Evolutionary conservation across 1,140 invertebrate species (phyloP), one percentile per base, ranked within the genome.

Genomic region (Octopus bimaculoides): DNA sequence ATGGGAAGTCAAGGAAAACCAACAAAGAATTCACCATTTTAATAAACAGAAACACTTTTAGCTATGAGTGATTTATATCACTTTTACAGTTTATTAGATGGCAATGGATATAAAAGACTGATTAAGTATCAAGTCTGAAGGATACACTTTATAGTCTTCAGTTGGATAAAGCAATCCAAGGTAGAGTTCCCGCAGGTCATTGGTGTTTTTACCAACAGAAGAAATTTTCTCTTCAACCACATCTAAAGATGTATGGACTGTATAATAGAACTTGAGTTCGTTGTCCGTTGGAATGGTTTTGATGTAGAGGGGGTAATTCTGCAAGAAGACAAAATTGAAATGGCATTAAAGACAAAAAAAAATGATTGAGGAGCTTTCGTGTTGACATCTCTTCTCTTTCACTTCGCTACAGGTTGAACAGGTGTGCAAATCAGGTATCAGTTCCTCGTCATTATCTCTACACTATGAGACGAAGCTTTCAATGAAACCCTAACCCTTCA

Each of bases 91-190:
- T 41, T 41, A 41, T 41, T 0, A 41, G 26, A 41, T 41, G 26
- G 26, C 26, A 41, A 41, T 41, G 26, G 26, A n/a, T n/a, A n/a
- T n/a, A n/a, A n/a, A n/a, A n/a, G n/a, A n/a, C n/a, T n/a, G n/a
- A n/a, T n/a, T n/a, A n/a, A n/a, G n/a, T n/a, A n/a, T n/a, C n/a
- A n/a, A n/a, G n/a, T n/a, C n/a, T n/a, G n/a, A n/a, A n/a, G 90
- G 90, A 91, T 94, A 98, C 96, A 98, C 96, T 94, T 97, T 98
- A 90, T 97, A 96, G 83, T 96, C 96, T 92, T 98, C 97, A n/a
- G 96, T 96, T 4, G 96, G 95, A 91, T 97, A 97, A 3, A 99
- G 91, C 77, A 96, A 91, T 41, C 97, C 97, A 66, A 98, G 92
- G 89, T 98, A 98, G 0, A 98, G 91, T 89, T 99, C 97, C 85